Evolutionary conservation across 2,888 invertebrate genomes (phyloP).

Genomic region (Aporophyla lueneburgensis): DNA sequence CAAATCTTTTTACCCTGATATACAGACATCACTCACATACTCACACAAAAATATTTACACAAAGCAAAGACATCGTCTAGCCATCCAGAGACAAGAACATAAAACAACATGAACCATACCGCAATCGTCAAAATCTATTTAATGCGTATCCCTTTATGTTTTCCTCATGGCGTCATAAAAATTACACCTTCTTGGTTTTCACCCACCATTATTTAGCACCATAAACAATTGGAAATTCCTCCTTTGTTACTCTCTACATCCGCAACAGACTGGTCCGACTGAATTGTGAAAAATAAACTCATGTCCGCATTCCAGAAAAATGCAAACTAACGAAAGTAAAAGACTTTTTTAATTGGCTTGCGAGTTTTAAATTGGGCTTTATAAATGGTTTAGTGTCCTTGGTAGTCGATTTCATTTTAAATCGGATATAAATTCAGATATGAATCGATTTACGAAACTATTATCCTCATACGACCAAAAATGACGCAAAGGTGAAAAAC

Average conservation of each 20-base stretch:
- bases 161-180: slow-evolving; percentile 59
- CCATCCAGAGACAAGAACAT: slow-evolving; percentile 37
- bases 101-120: slow-evolving; percentile 52
- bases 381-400: slow-evolving; percentile 22
- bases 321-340: slow-evolving; percentile 40
- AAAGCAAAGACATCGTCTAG: slow-evolving; percentile 1
- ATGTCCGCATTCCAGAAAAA: slow-evolving; percentile 62
- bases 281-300: slow-evolving; percentile 52
- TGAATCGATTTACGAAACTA: background rate
- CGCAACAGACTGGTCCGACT: slow-evolving; percentile 51
- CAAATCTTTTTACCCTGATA: background rate
- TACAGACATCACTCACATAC: background rate
- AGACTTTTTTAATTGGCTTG: slow-evolving; percentile 47
- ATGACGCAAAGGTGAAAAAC: background rate
- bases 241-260: slow-evolving; percentile 49
- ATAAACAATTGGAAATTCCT: slow-evolving; percentile 57
- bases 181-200: slow-evolving; percentile 51
- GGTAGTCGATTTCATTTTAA: background rate
- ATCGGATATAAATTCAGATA: slow-evolving; percentile 4
- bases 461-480: background rate
- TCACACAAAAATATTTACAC: slow-evolving; percentile 27
- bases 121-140: slow-evolving; percentile 59
- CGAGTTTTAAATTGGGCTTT: slow-evolving; percentile 13
- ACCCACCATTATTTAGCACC: slow-evolving; percentile 44
- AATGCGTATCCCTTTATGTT: slow-evolving; percentile 47